Conservation (phyloP, 1,140 invertebrate species). For the Drosophila funebris region DNA sequence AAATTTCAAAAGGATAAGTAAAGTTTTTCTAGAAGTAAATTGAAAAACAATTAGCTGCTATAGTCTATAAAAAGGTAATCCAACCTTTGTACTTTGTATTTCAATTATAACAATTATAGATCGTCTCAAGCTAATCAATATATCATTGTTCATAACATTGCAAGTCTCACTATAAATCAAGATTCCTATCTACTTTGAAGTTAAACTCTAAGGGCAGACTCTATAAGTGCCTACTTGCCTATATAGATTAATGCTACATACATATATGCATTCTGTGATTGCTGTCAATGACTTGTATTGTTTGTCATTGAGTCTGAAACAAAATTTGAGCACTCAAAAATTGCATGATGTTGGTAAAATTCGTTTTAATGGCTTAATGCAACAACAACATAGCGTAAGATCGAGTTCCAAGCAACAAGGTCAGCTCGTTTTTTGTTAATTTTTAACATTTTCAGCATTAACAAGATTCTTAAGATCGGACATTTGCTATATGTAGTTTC, state of each 20-base stretch:
- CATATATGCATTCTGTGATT: not conserved
- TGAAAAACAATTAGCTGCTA: too few relatives aligned
- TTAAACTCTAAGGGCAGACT: not conserved
- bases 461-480: constrained; percentile 65
- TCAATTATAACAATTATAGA: too few relatives aligned
- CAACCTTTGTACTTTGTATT: too few relatives aligned
- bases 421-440: constrained; percentile 7
- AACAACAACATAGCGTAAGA: not conserved
- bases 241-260: constrained; percentile 1
- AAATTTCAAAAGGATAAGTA: too few relatives aligned
- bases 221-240: not conserved
- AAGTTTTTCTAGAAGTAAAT: too few relatives aligned
- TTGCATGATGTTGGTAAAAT: constrained; percentile 26
- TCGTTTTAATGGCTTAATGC: constrained; percentile 13
- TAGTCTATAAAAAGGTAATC: too few relatives aligned
- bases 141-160: too few relatives aligned
- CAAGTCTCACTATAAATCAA: too few relatives aligned
- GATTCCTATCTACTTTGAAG: too few relatives aligned
- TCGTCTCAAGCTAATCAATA: too few relatives aligned
- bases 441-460: not conserved
- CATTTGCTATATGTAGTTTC: constrained; percentile 21
- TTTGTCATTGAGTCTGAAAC: constrained; percentile 14
- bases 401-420: constrained; percentile 32
- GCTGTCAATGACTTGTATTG: not conserved
- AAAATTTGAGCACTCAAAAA: constrained; percentile 16